Base-by-base conservation (phyloP, 2,797 vertebrate species). In the Eremophila alpestris region DNA sequence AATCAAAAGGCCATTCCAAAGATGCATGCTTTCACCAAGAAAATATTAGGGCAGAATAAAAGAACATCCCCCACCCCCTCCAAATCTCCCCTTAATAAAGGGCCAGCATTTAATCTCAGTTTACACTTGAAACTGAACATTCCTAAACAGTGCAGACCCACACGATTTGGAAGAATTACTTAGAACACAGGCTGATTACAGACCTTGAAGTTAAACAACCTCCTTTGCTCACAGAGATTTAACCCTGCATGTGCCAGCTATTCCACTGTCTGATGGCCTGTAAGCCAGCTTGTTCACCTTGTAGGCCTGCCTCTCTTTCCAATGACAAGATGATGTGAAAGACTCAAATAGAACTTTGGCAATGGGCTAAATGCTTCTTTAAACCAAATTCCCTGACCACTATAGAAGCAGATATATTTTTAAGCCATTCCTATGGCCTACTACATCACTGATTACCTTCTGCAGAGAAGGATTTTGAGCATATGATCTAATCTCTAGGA, bases 41-140 rank as follows among this genome's bases (percentile, higher is more conserved):
- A 34, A 64, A 41, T 43, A 43, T 46, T 30, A 59, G 13, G 5
- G 26, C 23, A 7, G 30, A 88, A 70, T 48, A 18, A 70, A 87
- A 74, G 12, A 24, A 38, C 3, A 17, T 4, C 5, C 11, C 5
- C 7, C 30, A 15, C 4, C 2, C 2, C 11, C 17, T 16, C 16
- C 11, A 45, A 40, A 76, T n/a, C 16, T 55, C 40, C 20, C 26
- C 36, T 69, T 36, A 54, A 22, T 54, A 79, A 65, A 13, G 2
- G 0, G 24, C 10, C 48, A 58, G 9, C 15, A 64, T 58, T 79
- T 79, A 54, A 58, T 55, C 29, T 74, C 45, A 54, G 19, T 73
- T 95, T 70, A 34, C 24, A 40, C 18, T 26, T 64, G 21, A 3
- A 64, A 73, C 36, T 67, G 52, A 74, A 45, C 11, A 12, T 36